Base-by-base conservation (phyloP, 2,888 invertebrate species). In the Glyphotaelius pellucidus region DNA sequence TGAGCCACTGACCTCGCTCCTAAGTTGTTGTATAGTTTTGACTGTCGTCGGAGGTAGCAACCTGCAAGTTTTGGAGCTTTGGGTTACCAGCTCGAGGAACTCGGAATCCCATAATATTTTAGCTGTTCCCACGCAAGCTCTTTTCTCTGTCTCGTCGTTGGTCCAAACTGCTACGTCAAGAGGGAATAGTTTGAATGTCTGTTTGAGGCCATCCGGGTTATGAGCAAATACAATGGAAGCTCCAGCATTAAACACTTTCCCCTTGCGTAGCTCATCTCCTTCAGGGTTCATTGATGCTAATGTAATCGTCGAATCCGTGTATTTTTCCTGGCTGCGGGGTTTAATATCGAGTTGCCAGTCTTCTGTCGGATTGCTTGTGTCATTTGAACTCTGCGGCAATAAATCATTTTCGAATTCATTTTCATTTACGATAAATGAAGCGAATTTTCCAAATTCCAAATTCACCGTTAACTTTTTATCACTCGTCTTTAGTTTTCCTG, bases 151-250 rank as follows among this genome's bases (percentile, higher is more conserved):
- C 93, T 95, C 95, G 30, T 95, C 95, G 94, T 96, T 96, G 93
- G 95, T 95, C 95, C 95, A 96, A 12, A 97, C 94, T 93, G 95
- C 95, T 79, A 97, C 94, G 94, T 96, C 95, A 88, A 97, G 94
- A n/a, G 96, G 96, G 93, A 95, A 95, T 89, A 95, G 95, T 81
- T 95, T 95, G 9, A 97, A 94, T 67, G 95, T 95, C 93, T 95
- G 94, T 0, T 96, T 94, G 25, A 97, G 94, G 3, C 95, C 95
- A 81, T 96, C 95, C 7, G 96, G 95, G 90, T 95, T 95, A 35
- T 95, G 95, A 11, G 96, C 95, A 90, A 97, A 97, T 32, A 97
- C 94, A 94, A 95, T 95, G 1, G 97, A 96, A 81, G 95, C 96
- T 96, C 95, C 97, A 95, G 92, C 95, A 94, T 95, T 96, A 94